Base-by-base conservation (phyloP, 2,113 vertebrate genomes). In the Lepus americanus region DNA sequence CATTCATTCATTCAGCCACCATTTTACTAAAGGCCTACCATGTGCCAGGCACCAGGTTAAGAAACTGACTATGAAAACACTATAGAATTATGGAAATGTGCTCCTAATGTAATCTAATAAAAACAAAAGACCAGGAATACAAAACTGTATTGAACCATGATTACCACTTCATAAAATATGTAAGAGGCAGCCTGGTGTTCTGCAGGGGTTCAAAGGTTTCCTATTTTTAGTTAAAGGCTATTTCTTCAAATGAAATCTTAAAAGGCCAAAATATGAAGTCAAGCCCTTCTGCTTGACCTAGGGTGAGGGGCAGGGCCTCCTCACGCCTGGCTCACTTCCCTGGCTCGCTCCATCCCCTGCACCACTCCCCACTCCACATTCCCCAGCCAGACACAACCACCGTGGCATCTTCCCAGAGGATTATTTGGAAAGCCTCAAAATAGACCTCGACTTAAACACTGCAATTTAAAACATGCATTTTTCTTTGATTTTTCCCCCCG, bases 171-270 rank as follows among this genome's bases (percentile, higher is more conserved):
- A 10, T 94, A 77, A 90, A 82, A 89, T 74, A 88, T 61, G 89
- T 33, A 89, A 44, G 89, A 61, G 44, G 79, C 78, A 29, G 55
- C 39, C 49, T 96, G 63, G 77, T 66, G 4, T 22, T 53, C 4
- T 39, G 39, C 59, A 39, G 89, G 55, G 74, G 63, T 64, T 95
- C 94, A 84, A 79, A 94, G 73, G 73, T 69, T 96, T 95, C 59
- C 85, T 95, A 87, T 95, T 96, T 96, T 97, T 94, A 95, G 51
- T 53, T 78, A 76, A 89, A 92, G 59, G 2, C 19, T 81, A 74
- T 90, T 91, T 91, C 81, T 82, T 90, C 78, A 77, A 59, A 90
- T 64, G 73, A 90, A 93, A 95, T 74, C 44, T 94, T 82, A 93
- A 74, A 92, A 86, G 31, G 67, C 64, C 22, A 20, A 84, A 69